Evolutionary conservation across 35 echinoderm and acorn worm genomes (phyloP).

Genomic region (Apostichopus parvimensis): DNA sequence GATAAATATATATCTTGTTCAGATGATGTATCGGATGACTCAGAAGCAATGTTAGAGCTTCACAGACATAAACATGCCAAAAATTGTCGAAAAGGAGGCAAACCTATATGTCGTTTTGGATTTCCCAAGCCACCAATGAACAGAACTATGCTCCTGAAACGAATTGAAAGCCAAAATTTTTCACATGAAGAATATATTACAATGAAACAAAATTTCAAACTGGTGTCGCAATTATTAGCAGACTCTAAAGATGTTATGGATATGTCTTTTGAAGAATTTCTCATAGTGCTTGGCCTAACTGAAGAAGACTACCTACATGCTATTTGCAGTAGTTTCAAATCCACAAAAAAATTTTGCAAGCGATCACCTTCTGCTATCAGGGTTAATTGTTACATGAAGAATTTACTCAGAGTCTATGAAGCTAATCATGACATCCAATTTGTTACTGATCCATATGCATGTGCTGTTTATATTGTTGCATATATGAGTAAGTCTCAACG

Average conservation of each 20-base stretch:
- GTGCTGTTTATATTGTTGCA: slow-evolving; percentile 28
- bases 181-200: not conserved
- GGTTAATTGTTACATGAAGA: slow-evolving; percentile 30
- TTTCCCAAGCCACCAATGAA: slow-evolving; percentile 42
- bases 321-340: slow-evolving; percentile 18
- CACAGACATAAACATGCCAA: slow-evolving; percentile 37
- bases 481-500: slow-evolving; percentile 9
- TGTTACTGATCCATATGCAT: slow-evolving; percentile 24
- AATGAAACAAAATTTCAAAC: slow-evolving; percentile 13
- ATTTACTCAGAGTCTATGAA: not conserved
- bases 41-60: not conserved
- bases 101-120: slow-evolving; percentile 28
- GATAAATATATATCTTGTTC: slow-evolving; percentile 55
- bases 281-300: not conserved
- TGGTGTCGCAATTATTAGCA: not conserved
- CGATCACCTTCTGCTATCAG: not conserved
- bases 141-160: slow-evolving; percentile 15
- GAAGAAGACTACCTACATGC: not conserved
- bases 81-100: slow-evolving; percentile 34
- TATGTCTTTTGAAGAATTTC: not conserved
- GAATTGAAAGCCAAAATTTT: not conserved
- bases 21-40: not conserved
- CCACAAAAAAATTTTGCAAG: not conserved
- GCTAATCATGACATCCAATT: slow-evolving; percentile 26
- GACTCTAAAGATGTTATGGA: not conserved